Percentiles rank a stretch among this genome's conserved stretches.
These are phyloP conservation scores for Scolopax mira DNA, from an alignment of 2,113 vertebrate species.

Conservation along the genomic window DNA sequence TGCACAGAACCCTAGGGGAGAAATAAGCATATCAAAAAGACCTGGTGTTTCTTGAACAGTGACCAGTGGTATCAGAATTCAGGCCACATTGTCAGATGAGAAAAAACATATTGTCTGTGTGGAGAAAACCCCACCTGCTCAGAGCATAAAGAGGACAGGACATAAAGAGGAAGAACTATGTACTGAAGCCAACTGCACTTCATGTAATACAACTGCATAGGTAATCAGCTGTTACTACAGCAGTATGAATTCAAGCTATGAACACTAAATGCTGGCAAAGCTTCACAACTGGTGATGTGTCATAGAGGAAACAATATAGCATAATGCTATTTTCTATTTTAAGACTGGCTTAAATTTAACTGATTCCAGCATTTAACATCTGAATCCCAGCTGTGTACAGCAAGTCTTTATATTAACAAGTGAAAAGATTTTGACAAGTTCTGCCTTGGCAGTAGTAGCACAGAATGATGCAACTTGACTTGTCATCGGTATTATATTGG, in stretches of 20 bases:
- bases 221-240: neutral
- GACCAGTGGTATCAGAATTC: neutral
- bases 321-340: constrained; percentile 26
- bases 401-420: neutral
- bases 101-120: neutral
- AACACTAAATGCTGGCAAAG: neutral
- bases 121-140: neutral
- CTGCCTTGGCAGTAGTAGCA: neutral
- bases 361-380: constrained; percentile 2
- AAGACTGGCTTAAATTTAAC: neutral
- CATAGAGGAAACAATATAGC: neutral
- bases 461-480: constrained; percentile 8
- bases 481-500: neutral
- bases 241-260: neutral
- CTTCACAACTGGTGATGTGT: neutral
- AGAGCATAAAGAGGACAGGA: neutral
- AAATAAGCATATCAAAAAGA: neutral
- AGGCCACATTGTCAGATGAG: neutral
- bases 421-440: constrained; percentile 28
- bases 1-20: neutral
- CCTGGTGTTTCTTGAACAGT: neutral
- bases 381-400: constrained; percentile 5
- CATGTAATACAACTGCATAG: neutral
- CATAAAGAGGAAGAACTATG: neutral
- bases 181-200: neutral